phyloP scores from a whole-genome alignment of 2,888 invertebrate genomes.

The Strigamia transsilvanica region DNA sequence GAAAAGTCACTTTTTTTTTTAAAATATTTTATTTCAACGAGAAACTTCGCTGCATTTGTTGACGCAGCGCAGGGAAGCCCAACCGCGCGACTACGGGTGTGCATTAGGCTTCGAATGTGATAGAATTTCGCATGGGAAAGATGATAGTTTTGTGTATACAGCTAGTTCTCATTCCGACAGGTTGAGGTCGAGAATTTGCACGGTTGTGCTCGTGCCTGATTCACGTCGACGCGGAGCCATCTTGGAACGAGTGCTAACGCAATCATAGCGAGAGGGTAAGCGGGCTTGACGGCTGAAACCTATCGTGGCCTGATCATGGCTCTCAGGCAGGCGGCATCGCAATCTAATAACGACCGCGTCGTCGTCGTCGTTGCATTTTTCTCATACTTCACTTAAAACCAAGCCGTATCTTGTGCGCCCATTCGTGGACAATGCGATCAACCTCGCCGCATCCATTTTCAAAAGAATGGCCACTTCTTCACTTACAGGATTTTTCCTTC shows the following conservation, averaged over 20 bases:
- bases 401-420: slow-evolving; percentile 17
- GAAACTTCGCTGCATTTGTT: no score
- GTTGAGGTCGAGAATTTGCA: not conserved
- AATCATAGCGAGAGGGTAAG: slow-evolving; percentile 52
- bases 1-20: no score
- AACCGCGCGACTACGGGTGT: no score
- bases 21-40: no score
- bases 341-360: slow-evolving; percentile 51
- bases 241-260: slow-evolving; percentile 44
- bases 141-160: not conserved
- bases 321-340: slow-evolving; percentile 51
- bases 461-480: not conserved
- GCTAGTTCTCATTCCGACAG: not conserved
- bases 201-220: not conserved
- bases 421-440: not conserved
- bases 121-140: not conserved
- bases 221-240: slow-evolving; percentile 10
- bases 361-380: slow-evolving; percentile 41
- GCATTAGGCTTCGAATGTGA: no score
- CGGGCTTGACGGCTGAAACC: slow-evolving; percentile 54
- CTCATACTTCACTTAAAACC: slow-evolving; percentile 1
- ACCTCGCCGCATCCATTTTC: not conserved
- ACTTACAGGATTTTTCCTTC: not conserved
- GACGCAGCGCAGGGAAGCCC: no score
- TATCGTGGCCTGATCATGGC: slow-evolving; percentile 53